These are phyloP conservation scores for Delia radicum DNA, from an alignment of 1,140 invertebrate species.

Conservation along the genomic window DNA sequence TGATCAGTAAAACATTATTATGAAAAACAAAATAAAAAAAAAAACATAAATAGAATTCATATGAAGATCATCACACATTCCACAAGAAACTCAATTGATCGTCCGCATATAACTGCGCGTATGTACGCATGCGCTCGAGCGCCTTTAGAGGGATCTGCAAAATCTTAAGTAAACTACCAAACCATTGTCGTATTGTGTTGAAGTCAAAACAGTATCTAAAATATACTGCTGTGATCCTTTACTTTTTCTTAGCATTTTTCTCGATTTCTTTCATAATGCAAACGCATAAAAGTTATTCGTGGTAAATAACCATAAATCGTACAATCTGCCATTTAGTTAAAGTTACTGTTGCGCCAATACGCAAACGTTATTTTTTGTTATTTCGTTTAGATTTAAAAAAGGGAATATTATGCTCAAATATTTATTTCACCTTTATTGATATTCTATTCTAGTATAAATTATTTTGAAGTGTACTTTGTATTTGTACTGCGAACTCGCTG, in stretches of 20 bases:
- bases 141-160: neutral
- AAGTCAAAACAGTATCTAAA: neutral
- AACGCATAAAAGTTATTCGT: neutral
- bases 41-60: neutral
- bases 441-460: neutral
- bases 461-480: neutral
- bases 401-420: neutral
- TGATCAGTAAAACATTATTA: too few relatives aligned
- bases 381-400: too few relatives aligned
- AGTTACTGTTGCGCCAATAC: neutral
- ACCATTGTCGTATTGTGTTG: neutral
- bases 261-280: neutral
- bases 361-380: neutral
- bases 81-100: neutral
- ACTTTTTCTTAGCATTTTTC: neutral
- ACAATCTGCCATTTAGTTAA: conserved; percentile 8
- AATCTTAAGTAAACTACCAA: neutral
- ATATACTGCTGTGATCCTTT: neutral
- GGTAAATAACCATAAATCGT: conserved; percentile 12
- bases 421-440: neutral
- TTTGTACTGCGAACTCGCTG: too few relatives aligned
- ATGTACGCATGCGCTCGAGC: neutral
- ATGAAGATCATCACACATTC: neutral
- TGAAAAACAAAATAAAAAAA: neutral
- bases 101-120: neutral